Percentiles rank a stretch among this genome's conserved stretches.
Evolutionary conservation across 2,888 invertebrate genomes (phyloP).

Genomic region (Laothoe populi): DNA sequence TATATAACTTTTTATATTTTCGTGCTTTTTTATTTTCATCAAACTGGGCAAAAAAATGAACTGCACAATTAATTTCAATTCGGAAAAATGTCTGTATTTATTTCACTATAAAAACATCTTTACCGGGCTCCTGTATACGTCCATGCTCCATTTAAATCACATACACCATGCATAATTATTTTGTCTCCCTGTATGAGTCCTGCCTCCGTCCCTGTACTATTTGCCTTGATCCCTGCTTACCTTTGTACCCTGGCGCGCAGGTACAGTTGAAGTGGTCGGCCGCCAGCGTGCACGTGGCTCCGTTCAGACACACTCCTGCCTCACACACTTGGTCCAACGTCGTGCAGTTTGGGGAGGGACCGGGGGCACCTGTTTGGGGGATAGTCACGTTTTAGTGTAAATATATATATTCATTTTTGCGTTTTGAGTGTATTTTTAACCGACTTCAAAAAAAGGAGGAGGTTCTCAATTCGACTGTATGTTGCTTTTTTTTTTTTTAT

Average conservation of each 20-base stretch:
- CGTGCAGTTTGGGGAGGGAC: conserved; percentile 68
- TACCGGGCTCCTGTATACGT: too few species aligned
- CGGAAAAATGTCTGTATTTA: too few species aligned
- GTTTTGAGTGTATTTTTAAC: too few species aligned
- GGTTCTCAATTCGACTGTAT: too few species aligned
- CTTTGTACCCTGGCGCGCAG: conserved; percentile 89
- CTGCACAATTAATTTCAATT: too few species aligned
- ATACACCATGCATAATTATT: background rate
- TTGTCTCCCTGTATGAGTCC: background rate
- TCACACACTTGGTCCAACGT: conserved; percentile 82
- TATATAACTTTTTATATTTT: too few species aligned
- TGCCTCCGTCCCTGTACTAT: background rate
- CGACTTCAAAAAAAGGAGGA: too few species aligned
- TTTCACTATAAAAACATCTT: too few species aligned
- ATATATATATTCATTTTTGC: background rate
- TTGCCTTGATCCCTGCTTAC: conserved; percentile 62
- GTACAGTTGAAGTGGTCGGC: conserved; percentile 87
- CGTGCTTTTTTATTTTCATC: too few species aligned
- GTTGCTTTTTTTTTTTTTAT: too few species aligned
- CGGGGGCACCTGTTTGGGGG: conserved; percentile 61
- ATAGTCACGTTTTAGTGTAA: background rate
- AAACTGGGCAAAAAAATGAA: too few species aligned
- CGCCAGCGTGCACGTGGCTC: conserved; percentile 87
- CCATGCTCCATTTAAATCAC: background rate
- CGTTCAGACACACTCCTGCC: conserved; percentile 90